phyloP scores from a whole-genome alignment of 2,113 vertebrate genomes.

The Seriola aureovittata region DNA sequence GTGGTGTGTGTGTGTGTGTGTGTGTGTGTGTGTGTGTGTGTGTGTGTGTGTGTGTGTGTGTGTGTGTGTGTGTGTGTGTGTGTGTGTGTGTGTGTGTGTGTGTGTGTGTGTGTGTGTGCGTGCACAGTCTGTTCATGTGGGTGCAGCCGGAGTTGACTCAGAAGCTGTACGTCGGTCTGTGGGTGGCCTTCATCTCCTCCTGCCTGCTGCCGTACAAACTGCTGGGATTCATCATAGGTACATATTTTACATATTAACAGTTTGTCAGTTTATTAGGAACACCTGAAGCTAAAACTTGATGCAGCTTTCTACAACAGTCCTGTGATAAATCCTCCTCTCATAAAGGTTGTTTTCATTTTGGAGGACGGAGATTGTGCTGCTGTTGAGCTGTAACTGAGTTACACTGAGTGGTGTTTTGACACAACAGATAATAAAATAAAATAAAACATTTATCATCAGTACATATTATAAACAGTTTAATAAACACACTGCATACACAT shows the following conservation, averaged over 20 bases:
- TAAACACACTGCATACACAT: no score
- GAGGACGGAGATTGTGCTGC: no score
- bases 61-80: conserved; percentile 32
- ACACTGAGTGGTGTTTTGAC: no score
- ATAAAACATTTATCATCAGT: no score
- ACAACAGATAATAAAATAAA: no score
- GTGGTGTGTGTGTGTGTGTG: conserved; percentile 22
- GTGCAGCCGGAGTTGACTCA: conserved; percentile 95
- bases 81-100: conserved; percentile 26
- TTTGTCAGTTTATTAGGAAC: neutral
- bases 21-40: conserved; percentile 14
- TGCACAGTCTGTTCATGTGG: conserved; percentile 94
- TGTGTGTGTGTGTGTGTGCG: conserved; percentile 28
- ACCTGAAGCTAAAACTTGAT: neutral
- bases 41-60: conserved; percentile 20
- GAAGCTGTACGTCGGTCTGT: conserved; percentile 93
- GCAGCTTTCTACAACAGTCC: neutral
- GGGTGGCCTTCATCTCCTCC: conserved; percentile 93
- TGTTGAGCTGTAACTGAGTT: no score
- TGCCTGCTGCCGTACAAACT: conserved; percentile 95
- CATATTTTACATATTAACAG: neutral
- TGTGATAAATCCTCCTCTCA: no score
- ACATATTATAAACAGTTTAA: no score
- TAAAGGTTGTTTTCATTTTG: no score
- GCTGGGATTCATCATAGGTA: conserved; percentile 92